Evolutionary conservation across 2,797 vertebrate genomes (phyloP).

Genomic region (Megaceryle alcyon): DNA sequence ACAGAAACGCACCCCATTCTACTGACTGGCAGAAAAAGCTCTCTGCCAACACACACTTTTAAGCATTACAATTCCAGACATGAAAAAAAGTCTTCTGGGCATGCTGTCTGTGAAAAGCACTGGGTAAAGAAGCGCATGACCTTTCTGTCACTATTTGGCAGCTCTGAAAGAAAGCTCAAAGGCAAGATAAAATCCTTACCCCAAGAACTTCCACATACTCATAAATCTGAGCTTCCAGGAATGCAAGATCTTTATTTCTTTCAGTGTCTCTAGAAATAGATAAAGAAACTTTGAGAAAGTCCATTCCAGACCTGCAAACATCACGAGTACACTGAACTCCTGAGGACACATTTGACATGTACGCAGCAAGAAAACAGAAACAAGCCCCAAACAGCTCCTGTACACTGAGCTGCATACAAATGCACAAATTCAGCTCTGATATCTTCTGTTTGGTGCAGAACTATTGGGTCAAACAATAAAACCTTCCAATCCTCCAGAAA

Average conservation of each 20-base stretch:
- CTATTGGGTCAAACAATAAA: not conserved
- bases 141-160: not conserved
- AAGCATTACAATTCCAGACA: not conserved
- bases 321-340: not conserved
- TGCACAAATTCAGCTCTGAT: not conserved
- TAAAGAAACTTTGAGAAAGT: not conserved
- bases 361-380: not conserved
- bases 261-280: conserved; percentile 88
- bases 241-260: conserved; percentile 94
- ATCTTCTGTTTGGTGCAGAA: not conserved
- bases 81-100: not conserved
- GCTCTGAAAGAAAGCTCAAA: not conserved
- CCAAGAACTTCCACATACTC: conserved; percentile 96
- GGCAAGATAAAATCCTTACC: conserved; percentile 81
- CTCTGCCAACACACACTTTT: not conserved
- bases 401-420: not conserved
- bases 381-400: not conserved
- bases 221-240: conserved; percentile 96
- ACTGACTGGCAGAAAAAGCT: not conserved
- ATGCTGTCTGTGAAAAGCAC: not conserved
- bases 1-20: not conserved
- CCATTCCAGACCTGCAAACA: not conserved
- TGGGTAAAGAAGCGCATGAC: not conserved
- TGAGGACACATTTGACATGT: not conserved
- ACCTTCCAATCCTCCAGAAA: not conserved